Evolutionary conservation across 1,140 invertebrate genomes (phyloP).

Genomic region (Lutraria rhynchaena): DNA sequence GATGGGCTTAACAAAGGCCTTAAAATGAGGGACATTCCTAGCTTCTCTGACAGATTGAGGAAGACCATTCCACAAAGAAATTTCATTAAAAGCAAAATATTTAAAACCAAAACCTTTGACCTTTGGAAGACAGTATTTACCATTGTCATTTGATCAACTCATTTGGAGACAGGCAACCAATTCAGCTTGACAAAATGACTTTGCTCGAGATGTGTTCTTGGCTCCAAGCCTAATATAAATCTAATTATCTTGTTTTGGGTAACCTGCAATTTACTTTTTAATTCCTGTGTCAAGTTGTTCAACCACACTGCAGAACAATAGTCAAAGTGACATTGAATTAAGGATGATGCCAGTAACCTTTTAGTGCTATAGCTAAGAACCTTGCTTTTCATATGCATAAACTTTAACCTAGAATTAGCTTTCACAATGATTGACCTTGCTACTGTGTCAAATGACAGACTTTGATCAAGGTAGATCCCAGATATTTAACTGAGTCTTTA

Average conservation of each 20-base stretch:
- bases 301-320: slow-evolving; percentile 26
- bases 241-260: slow-evolving; percentile 15
- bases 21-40: too few relatives aligned
- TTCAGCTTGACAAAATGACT: neutral
- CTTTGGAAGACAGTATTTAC: too few relatives aligned
- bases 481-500: slow-evolving; percentile 17
- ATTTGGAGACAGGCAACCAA: neutral
- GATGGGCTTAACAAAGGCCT: too few relatives aligned
- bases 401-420: too few relatives aligned
- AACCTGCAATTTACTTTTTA: slow-evolving; percentile 20
- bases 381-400: slow-evolving; percentile 13
- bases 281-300: slow-evolving; percentile 17
- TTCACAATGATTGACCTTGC: slow-evolving; percentile 15
- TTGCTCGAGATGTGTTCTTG: neutral
- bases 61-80: too few relatives aligned
- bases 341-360: slow-evolving; percentile 1
- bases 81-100: too few relatives aligned
- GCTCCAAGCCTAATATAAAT: slow-evolving; percentile 1
- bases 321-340: slow-evolving; percentile 11
- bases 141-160: slow-evolving; percentile 5
- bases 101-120: too few relatives aligned
- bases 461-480: slow-evolving; percentile 12
- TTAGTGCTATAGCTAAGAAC: neutral
- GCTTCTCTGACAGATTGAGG: too few relatives aligned
- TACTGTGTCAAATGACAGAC: slow-evolving; percentile 15